Base-by-base conservation (phyloP, 2,113 vertebrate species). In the Hemibagrus wyckioides region DNA sequence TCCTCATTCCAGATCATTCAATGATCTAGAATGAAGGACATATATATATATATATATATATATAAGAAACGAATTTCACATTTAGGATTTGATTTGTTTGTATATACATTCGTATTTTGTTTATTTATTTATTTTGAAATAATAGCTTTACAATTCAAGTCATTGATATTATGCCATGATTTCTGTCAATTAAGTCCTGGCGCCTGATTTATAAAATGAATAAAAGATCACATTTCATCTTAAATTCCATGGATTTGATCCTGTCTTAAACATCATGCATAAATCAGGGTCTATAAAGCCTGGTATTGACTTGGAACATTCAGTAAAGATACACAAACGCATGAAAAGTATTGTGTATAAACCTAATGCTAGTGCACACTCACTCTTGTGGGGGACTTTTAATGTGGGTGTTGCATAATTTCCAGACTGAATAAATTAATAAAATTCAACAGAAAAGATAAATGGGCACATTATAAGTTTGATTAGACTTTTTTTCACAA, bases 1-100 rank as follows among this genome's bases (percentile, higher is more conserved):
- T 63, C 85, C 21, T 61, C 59, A 59, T 80, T 86, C 73, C 39
- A 52, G 50, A 87, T 41, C 3, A n/a, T n/a, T n/a, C n/a, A n/a
- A n/a, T 63, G 57, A 80, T 56, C 36, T 28, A 59, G 44, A 86
- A 82, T 52, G 39, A 10, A 28, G 52, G 15, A 25, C n/a, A n/a
- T n/a, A n/a, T n/a, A n/a, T n/a, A n/a, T n/a, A n/a, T n/a, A n/a
- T n/a, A n/a, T n/a, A n/a, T n/a, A n/a, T n/a, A n/a, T n/a, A n/a
- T n/a, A n/a, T n/a, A n/a, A n/a, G n/a, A n/a, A n/a, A n/a, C n/a
- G n/a, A n/a, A n/a, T n/a, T 25, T 23, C 14, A 19, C 6, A 48
- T 28, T n/a, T 57, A 39, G 30, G 73, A 25, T 41, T 67, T 33
- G 5, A 33, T 36, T 41, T 73, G 9, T 75, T 75, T 48, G 9